Conservation (phyloP, 2,797 vertebrate genomes). For the Enoplosus armatus region DNA sequence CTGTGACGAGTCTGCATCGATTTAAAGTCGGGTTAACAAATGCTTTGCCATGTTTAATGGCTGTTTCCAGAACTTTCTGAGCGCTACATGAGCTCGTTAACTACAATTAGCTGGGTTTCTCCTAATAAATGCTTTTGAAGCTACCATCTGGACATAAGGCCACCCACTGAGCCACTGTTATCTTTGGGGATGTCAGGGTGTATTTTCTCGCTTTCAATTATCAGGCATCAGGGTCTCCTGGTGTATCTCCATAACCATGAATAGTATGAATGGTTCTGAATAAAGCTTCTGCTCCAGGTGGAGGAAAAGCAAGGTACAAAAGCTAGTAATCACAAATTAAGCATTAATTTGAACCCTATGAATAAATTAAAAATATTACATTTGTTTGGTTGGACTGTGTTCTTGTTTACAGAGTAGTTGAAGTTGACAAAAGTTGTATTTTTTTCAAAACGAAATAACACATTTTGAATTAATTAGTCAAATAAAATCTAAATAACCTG, state of each 20-base stretch:
- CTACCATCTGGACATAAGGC: constrained; percentile 27
- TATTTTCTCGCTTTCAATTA: constrained; percentile 35
- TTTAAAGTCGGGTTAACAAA: constrained; percentile 21
- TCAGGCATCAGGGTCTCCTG: constrained; percentile 15
- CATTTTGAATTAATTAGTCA: too few relatives aligned
- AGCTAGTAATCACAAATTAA: neutral
- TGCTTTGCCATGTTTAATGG: constrained; percentile 21
- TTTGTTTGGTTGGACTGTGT: neutral
- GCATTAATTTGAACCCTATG: neutral
- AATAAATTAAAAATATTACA: neutral
- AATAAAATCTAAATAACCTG: too few relatives aligned
- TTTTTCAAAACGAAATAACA: too few relatives aligned
- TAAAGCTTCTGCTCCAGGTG: neutral
- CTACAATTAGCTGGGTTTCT: constrained; percentile 44
- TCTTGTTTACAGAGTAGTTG: too few relatives aligned
- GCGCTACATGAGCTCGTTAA: constrained; percentile 42
- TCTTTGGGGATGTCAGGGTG: constrained; percentile 23
- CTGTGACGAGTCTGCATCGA: constrained; percentile 10
- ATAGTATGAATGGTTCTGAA: constrained; percentile 5
- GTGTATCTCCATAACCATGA: constrained; percentile 3
- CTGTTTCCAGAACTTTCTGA: constrained; percentile 40
- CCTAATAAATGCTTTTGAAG: constrained; percentile 41
- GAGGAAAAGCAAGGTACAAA: neutral
- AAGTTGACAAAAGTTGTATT: too few relatives aligned
- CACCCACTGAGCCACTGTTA: constrained; percentile 15